Base-by-base conservation (phyloP, 2,113 vertebrate species). In the Rostratula benghalensis region DNA sequence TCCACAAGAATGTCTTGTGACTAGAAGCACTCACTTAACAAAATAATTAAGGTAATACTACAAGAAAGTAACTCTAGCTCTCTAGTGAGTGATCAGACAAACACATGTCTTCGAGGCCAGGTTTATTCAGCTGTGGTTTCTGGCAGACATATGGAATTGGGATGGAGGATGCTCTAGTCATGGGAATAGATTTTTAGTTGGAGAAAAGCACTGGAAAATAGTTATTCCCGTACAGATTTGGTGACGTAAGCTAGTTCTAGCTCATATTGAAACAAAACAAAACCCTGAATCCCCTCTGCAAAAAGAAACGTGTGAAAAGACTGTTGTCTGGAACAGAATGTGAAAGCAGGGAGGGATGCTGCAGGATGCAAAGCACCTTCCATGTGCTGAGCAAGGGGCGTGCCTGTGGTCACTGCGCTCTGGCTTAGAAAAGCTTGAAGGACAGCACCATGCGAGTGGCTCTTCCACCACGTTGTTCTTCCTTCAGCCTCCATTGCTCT, bases 81-180 rank as follows among this genome's bases (percentile, higher is more conserved):
- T 89, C 83, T 27, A 45, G 69, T 68, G 91, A 91, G 74, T 23
- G 74, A 87, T 95, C 77, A 91, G 70, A 82, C 92, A 83, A 92
- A 86, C 67, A 64, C 14, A 24, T 18, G 56, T 45, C 77, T 94
- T 75, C 0, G 8, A 91, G 89, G 61, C 88, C 65, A 73, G 53
- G n/a, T 91, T 95, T 96, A 82, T 95, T 95, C 91, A 95, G 91
- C 89, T 95, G 91, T 69, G 89, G 53, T 70, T 94, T 92, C 83
- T 86, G 93, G 76, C 83, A 86, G 80, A 70, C 61, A 17, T 69
- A 37, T 68, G 48, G 51, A 93, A 61, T 37, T 75, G 35, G 64
- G 39, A 60, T 67, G 33, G 68, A 83, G 23, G 33, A 79, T 79
- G 48, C 20, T 92, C 12, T 70, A 59, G 76, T 67, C 70, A 74